phyloP scores from a whole-genome alignment of 2,888 invertebrate species.

The Subacronicta megacephala region DNA sequence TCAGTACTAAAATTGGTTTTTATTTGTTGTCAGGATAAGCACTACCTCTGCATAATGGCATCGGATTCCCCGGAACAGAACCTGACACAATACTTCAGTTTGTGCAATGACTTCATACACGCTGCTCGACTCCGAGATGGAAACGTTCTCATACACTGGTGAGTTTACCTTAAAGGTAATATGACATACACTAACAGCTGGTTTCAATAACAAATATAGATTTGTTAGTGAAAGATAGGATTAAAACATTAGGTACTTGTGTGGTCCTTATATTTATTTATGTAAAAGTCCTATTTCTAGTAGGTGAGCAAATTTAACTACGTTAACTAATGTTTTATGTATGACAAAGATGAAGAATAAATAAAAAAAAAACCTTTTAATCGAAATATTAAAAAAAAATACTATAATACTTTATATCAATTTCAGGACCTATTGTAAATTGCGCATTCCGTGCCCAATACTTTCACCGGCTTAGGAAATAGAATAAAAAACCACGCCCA shows the following conservation, averaged over 20 bases:
- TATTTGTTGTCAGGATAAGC: conserved; percentile 95
- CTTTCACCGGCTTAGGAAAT: conserved; percentile 6
- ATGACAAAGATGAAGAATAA: too few relatives aligned
- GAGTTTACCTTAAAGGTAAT: conserved; percentile 71
- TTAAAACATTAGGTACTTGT: too few relatives aligned
- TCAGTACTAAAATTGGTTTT: too few relatives aligned
- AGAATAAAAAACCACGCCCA: conserved; percentile 17
- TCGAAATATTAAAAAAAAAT: too few relatives aligned
- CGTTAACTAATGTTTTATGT: too few relatives aligned
- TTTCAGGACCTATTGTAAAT: background rate
- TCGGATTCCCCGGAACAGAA: conserved; percentile 99
- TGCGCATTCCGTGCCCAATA: background rate
- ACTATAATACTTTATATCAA: background rate
- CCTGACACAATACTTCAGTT: conserved; percentile 96
- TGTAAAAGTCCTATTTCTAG: too few relatives aligned
- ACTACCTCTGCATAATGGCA: conserved; percentile 98
- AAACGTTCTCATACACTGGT: conserved; percentile 98
- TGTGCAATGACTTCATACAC: conserved; percentile 99
- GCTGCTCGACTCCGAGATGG: conserved; percentile 96
- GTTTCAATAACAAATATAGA: too few relatives aligned
- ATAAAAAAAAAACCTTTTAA: too few relatives aligned
- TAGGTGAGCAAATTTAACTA: too few relatives aligned
- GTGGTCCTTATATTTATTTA: too few relatives aligned
- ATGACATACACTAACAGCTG: too few relatives aligned
- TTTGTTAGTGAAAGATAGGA: too few relatives aligned